A percentile compares a stretch with the other conserved stretches of the same genome.
Evolutionary conservation across 2,113 vertebrate genomes (phyloP).

Genomic region (Phyllostomus hastatus): DNA sequence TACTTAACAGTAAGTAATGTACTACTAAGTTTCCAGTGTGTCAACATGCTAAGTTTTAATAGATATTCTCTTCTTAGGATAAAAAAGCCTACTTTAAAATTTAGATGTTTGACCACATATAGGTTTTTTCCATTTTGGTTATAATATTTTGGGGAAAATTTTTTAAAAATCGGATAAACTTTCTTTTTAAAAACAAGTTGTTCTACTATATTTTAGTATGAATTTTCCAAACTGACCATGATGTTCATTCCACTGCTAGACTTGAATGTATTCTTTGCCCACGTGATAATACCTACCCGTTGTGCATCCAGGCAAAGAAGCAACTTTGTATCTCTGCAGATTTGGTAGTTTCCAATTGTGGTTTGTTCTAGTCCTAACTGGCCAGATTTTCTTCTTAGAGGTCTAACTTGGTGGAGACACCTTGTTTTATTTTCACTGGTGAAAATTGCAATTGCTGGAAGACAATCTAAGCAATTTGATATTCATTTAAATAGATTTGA

Average conservation of each 20-base stretch:
- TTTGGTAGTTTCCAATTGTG: neutral
- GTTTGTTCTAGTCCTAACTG: neutral
- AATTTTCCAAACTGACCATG: neutral
- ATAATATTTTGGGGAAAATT: neutral
- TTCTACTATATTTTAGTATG: neutral
- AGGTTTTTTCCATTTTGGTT: neutral
- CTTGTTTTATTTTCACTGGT: neutral
- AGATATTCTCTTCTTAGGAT: neutral
- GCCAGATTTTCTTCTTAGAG: neutral
- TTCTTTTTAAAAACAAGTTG: neutral
- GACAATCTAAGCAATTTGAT: neutral
- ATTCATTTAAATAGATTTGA: neutral
- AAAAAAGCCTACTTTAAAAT: neutral
- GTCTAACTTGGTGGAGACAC: neutral
- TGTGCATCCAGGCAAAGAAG: neutral
- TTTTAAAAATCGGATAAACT: neutral
- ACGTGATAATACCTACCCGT: neutral
- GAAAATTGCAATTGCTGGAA: neutral
- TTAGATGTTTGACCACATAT: neutral
- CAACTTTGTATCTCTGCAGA: neutral
- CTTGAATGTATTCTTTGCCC: neutral
- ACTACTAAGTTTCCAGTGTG: neutral
- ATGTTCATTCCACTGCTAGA: neutral
- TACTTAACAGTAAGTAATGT: neutral
- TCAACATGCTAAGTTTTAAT: neutral